Percentiles rank a stretch among this genome's conserved stretches.
phyloP scores from a whole-genome alignment of 2,888 invertebrate genomes.

The Gymnosoma rotundatum region DNA sequence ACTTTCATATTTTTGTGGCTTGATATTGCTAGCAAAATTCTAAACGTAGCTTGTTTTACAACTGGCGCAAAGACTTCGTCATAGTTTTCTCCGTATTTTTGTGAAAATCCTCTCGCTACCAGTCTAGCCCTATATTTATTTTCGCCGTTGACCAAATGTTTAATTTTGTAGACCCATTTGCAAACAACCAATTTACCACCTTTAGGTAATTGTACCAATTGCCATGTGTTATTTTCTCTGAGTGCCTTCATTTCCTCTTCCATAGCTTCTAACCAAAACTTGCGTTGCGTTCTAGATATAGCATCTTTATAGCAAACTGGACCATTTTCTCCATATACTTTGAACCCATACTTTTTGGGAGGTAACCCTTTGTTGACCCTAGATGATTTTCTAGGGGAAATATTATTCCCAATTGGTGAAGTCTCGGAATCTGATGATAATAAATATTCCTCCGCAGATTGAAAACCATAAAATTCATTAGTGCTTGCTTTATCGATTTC shows the following conservation, averaged over 20 bases:
- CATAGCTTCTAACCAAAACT: constrained; percentile 46
- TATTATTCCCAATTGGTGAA: neutral
- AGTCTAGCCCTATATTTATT: no score
- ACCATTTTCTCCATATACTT: constrained; percentile 11
- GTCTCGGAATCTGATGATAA: constrained; percentile 6
- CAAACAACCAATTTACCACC: no score
- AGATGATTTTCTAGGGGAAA: constrained; percentile 20
- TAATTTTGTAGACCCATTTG: no score
- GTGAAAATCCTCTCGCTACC: no score
- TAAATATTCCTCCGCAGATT: constrained; percentile 1
- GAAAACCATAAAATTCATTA: neutral
- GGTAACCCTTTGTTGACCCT: constrained; percentile 37
- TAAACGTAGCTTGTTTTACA: no score
- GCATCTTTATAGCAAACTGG: constrained; percentile 36
- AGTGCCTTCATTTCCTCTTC: constrained; percentile 27
- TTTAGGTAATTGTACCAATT: neutral
- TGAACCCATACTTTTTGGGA: constrained; percentile 32
- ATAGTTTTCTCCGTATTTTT: no score
- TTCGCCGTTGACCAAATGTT: no score
- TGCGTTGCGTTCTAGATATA: constrained; percentile 17
- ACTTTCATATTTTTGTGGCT: constrained; percentile 29
- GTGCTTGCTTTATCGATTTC: neutral
- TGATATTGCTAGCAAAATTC: neutral
- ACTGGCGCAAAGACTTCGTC: no score
- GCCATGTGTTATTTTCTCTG: constrained; percentile 28